A percentile compares a stretch with the other conserved stretches of the same genome.
phyloP scores from a whole-genome alignment of 2,888 invertebrate species.

The Plagodis pulveraria region DNA sequence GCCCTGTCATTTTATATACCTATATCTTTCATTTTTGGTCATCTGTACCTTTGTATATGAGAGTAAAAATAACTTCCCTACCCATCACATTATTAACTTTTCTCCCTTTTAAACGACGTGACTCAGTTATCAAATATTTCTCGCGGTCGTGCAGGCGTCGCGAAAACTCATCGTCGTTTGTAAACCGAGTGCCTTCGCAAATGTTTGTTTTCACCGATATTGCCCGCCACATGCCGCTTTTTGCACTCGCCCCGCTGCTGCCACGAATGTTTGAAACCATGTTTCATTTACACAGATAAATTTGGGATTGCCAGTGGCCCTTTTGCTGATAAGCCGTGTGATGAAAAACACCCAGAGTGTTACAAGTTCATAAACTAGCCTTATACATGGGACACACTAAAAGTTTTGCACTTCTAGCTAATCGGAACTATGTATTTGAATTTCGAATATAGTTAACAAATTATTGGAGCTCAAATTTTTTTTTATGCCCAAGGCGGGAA shows the following conservation, averaged over 20 bases:
- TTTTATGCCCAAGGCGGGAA: too few species aligned
- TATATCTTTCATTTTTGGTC: too few species aligned
- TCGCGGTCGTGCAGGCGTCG: slow-evolving; percentile 40
- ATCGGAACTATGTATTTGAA: too few species aligned
- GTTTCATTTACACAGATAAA: slow-evolving; percentile 57
- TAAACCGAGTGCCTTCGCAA: slow-evolving; percentile 62
- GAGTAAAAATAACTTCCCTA: slow-evolving; percentile 14
- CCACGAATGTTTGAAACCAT: slow-evolving; percentile 47
- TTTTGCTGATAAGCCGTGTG: slow-evolving; percentile 23
- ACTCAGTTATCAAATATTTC: slow-evolving; percentile 36
- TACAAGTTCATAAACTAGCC: too few species aligned
- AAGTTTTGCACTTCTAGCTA: too few species aligned
- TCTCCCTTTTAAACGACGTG: slow-evolving; percentile 24
- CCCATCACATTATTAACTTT: slow-evolving; percentile 21
- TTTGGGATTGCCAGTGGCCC: slow-evolving; percentile 43
- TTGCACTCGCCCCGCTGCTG: slow-evolving; percentile 42
- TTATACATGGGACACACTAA: too few species aligned
- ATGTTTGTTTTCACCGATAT: slow-evolving; percentile 74
- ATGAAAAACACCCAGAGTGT: not conserved
- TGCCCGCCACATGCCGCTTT: slow-evolving; percentile 66
- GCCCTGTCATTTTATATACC: too few species aligned
- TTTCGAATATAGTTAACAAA: too few species aligned
- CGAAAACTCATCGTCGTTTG: slow-evolving; percentile 68
- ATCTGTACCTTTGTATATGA: not conserved
- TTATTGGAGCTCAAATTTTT: too few species aligned